Base-by-base conservation (phyloP, 2,888 invertebrate genomes). In the Heliconius erato region DNA sequence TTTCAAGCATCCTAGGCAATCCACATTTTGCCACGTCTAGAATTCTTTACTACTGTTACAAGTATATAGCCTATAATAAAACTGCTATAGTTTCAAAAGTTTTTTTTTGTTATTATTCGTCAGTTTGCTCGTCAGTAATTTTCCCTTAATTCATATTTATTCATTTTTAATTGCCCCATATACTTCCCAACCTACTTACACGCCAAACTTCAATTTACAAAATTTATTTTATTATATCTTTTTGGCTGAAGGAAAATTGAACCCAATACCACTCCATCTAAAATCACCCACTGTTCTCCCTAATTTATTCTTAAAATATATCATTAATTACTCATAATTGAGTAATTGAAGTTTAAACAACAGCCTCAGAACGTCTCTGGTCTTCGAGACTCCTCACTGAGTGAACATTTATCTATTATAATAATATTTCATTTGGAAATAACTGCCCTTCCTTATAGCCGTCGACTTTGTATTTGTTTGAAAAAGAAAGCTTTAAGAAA, bases 331-430 rank as follows among this genome's bases (percentile, higher is more conserved):
- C 19, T 68, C 63, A 67, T 74, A 81, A 79, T 81, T 79, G 26
- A 16, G 59, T 69, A 79, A 74, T 79, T 81, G 23, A 40, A 11
- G 59, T 69, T 69, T 44, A 63, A 67, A 67, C 78, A 80, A 76
- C 59, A 44, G 71, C 59, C 80, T 49, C 49, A 72, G 44, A 82
- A 54, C 79, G 32, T 80, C 68, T 69, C 74, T 40, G 78, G 74
- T 44, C 40, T 65, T 68, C 44, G 59, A 68, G 69, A 69, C 63
- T 67, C 49, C 67, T 78, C 68, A n/a, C 54, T 54, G 77, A 80
- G 26, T 54, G 49, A 49, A 63, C 69, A 77, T 77, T 81, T 81
- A 81, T 83, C 78, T 82, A 82, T 80, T 68, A 76, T 77, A 78
- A 77, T 79, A 80, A 80, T 79, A 80, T 78, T 79, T 83, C 74